These are phyloP conservation scores for Thera britannica DNA, from an alignment of 2,888 invertebrate species.

Conservation along the genomic window DNA sequence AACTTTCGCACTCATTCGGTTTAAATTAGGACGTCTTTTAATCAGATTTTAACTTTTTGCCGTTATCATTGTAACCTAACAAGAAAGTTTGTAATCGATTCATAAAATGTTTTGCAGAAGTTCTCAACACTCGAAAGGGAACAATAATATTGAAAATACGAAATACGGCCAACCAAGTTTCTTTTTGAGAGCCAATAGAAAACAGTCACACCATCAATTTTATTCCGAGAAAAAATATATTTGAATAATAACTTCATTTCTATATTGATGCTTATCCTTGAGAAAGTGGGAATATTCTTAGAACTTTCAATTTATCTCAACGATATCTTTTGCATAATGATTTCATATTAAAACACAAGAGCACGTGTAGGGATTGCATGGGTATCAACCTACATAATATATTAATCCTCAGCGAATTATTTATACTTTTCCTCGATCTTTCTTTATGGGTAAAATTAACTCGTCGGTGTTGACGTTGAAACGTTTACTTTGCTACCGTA, in stretches of 20 bases:
- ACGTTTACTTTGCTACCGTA: too few relatives aligned
- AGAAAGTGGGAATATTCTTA: conserved; percentile 18
- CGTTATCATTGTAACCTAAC: too few relatives aligned
- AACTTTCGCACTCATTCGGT: too few relatives aligned
- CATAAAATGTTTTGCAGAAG: too few relatives aligned
- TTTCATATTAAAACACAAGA: conserved; percentile 18
- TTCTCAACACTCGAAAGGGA: too few relatives aligned
- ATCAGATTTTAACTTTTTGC: too few relatives aligned
- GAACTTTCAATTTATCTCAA: conserved; percentile 21
- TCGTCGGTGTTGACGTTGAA: too few relatives aligned
- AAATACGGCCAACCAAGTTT: too few relatives aligned
- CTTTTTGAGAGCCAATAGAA: neutral
- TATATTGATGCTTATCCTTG: conserved; percentile 14
- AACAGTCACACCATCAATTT: neutral
- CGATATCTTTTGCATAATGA: conserved; percentile 25
- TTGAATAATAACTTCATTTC: neutral
- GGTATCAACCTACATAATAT: conserved; percentile 1
- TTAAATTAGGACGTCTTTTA: too few relatives aligned
- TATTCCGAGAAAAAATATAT: neutral
- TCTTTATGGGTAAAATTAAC: too few relatives aligned
- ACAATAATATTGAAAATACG: too few relatives aligned
- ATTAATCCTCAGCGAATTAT: neutral
- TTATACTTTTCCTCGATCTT: conserved; percentile 3
- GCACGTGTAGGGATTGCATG: conserved; percentile 13
- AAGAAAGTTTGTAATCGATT: too few relatives aligned